Conservation (phyloP, 2,797 vertebrate species). For the Fringilla coelebs region DNA sequence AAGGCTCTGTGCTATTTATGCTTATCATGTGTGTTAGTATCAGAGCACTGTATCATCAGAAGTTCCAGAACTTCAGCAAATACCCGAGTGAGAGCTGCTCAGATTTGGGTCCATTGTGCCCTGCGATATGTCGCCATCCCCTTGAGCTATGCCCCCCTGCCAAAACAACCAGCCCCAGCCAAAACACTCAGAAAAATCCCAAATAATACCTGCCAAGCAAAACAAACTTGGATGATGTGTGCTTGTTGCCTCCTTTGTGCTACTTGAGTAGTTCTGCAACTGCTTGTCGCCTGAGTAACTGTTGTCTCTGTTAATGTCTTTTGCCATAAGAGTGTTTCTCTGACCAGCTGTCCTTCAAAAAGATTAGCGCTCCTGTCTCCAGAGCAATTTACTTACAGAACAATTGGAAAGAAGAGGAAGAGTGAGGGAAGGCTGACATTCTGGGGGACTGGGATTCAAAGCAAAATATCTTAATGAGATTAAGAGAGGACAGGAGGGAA, state of each 20-base stretch:
- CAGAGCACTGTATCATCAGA: neutral
- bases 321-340: neutral
- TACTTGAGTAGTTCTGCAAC: neutral
- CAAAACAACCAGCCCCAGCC: neutral
- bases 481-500: neutral
- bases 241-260: neutral
- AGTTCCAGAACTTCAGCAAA: neutral
- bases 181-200: neutral
- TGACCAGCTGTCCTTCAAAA: neutral
- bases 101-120: neutral
- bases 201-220: neutral
- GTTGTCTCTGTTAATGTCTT: neutral
- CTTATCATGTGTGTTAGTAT: neutral
- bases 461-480: neutral
- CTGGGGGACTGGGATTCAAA: neutral
- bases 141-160: fast-evolving
- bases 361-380: fast-evolving
- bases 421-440: neutral
- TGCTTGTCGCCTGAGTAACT: neutral
- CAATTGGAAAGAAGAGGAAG: neutral
- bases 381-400: neutral
- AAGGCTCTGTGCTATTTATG: neutral
- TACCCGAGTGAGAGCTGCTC: neutral
- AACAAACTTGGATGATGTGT: neutral
- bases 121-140: fast-evolving